These are phyloP conservation scores for Polylopha cassiicola DNA, from an alignment of 2,888 invertebrate species.

Conservation along the genomic window DNA sequence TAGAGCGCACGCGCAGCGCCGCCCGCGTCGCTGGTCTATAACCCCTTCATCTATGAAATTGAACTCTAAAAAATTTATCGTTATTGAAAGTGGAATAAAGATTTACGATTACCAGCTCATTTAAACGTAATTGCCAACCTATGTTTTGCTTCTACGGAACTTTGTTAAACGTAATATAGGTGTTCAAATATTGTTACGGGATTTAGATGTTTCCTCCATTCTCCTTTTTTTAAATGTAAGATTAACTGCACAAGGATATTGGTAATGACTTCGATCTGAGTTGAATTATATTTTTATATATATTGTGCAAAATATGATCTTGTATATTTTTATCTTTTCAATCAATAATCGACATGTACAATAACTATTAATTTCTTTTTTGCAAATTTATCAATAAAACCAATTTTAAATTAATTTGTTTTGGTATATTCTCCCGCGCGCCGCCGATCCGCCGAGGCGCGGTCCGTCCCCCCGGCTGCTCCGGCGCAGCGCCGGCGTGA, in stretches of 20 bases:
- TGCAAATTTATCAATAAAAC: constrained; percentile 75
- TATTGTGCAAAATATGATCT: constrained; percentile 70
- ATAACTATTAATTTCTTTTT: constrained; percentile 71
- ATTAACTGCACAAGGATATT: constrained; percentile 76
- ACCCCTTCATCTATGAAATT: constrained; percentile 57
- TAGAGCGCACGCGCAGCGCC: constrained; percentile 35
- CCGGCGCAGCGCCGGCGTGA: constrained; percentile 29
- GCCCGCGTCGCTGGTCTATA: constrained; percentile 30
- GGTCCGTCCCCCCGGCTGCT: constrained; percentile 46
- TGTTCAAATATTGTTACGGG: constrained; percentile 75
- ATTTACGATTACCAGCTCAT: constrained; percentile 72
- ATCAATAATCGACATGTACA: constrained; percentile 76
- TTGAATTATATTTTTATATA: constrained; percentile 76
- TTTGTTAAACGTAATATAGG: constrained; percentile 72
- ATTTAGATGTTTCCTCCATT: constrained; percentile 72
- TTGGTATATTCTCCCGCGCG: constrained; percentile 19
- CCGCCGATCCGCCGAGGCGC: constrained; percentile 29
- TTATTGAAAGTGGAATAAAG: constrained; percentile 73
- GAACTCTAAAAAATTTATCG: constrained; percentile 61
- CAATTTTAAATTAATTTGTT: constrained; percentile 69
- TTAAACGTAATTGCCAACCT: constrained; percentile 62
- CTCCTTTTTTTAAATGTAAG: constrained; percentile 67
- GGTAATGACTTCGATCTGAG: constrained; percentile 74
- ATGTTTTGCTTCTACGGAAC: constrained; percentile 69
- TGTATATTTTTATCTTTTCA: constrained; percentile 75